Evolutionary conservation across 2,888 invertebrate species (phyloP), one percentile per base, ranked within the genome.

Genomic region (Baronia brevicornis): DNA sequence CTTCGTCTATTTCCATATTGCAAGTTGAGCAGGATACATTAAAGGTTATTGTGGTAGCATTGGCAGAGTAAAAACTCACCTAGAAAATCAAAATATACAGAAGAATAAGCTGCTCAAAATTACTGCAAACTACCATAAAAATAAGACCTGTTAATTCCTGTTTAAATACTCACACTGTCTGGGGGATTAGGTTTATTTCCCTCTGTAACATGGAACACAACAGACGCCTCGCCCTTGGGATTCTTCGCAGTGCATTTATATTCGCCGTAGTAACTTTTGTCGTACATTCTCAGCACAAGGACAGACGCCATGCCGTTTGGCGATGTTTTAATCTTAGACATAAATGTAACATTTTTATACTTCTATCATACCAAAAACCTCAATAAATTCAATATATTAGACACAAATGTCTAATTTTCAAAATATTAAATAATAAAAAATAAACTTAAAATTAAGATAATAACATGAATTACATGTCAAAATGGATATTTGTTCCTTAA

Each of bases 221-320:
- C 60, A 5, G 65, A 63, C 6, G 67, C 64, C 1, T 53, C 46
- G 0, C 82, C 82, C 36, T 63, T 68, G 17, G 21, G 42, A 48
- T 84, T 84, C 30, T 38, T 60, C 1, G 64, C 79, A 1, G 68
- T 48, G 36, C 82, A 84, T 33, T 62, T 68, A 56, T 80, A 84
- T 43, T 75, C 62, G 3, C 77, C 78, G 4, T 72, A 51, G 24
- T 54, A 56, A 7, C 46, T 55, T 1, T 62, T 60, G 17, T 69
- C 55, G 23, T 64, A 59, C 41, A 80, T 56, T 21, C 69, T 61
- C 6, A 84, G 50, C 19, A 65, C 59, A 4, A 80, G 50, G 0
- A 69, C 62, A 0, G 82, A 82, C 36, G 46, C 62, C 2, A 57
- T 51, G 2, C 67, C 65, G 31, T 74, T 69, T 38, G 66, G 67